phyloP scores from a whole-genome alignment of 2,888 invertebrate genomes.

The Gerosis bhagava region DNA sequence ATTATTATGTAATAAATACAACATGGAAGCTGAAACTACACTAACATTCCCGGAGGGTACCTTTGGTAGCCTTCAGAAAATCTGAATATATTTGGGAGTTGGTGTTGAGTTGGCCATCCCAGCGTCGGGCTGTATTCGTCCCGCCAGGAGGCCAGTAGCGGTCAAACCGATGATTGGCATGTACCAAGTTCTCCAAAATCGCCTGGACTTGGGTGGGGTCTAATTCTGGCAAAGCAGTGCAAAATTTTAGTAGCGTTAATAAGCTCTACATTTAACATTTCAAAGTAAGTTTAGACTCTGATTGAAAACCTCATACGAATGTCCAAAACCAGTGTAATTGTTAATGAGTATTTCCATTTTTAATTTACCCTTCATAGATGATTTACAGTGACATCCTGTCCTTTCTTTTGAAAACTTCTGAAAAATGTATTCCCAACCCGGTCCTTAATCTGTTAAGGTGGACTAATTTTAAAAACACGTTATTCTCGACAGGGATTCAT shows the following conservation, averaged over 20 bases:
- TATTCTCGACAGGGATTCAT: too few species aligned
- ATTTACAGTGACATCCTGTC: too few species aligned
- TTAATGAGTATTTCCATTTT: too few species aligned
- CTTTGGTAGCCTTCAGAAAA: constrained; percentile 67
- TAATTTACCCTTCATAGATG: too few species aligned
- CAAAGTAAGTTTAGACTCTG: constrained; percentile 9
- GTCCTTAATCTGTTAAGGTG: too few species aligned
- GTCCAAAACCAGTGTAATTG: too few species aligned
- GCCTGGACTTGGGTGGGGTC: constrained; percentile 70
- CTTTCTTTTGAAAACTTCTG: too few species aligned
- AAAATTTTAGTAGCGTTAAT: constrained; percentile 48
- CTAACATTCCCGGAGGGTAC: constrained; percentile 53
- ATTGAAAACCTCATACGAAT: too few species aligned
- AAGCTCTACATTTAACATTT: constrained; percentile 40
- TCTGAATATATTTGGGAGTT: constrained; percentile 58
- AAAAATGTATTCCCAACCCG: too few species aligned
- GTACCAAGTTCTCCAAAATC: constrained; percentile 66
- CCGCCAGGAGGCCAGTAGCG: constrained; percentile 61
- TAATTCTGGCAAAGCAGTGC: constrained; percentile 67
- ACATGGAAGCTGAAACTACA: constrained; percentile 40
- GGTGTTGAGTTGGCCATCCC: constrained; percentile 64
- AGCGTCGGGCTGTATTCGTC: constrained; percentile 48
- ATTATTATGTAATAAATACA: too few species aligned
- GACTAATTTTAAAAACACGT: too few species aligned
- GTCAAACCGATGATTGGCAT: constrained; percentile 61